Conservation (phyloP, 2,888 invertebrate genomes). For the Campopleginae sp. region DNA sequence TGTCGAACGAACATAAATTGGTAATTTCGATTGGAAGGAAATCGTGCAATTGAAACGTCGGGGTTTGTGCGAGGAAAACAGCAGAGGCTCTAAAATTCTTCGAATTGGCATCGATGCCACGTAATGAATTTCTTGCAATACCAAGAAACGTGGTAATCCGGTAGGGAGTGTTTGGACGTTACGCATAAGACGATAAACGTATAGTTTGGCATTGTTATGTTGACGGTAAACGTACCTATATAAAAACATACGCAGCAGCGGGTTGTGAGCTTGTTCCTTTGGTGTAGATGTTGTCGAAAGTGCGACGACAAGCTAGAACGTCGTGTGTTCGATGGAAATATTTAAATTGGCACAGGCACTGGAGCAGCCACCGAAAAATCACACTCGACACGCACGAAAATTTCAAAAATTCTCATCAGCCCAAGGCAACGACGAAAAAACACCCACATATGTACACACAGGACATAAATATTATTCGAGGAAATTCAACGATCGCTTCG, state of each 20-base stretch:
- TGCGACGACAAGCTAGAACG: neutral
- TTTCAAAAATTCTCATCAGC: neutral
- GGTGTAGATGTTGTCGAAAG: neutral
- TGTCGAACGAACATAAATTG: too few relatives aligned
- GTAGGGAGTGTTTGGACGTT: neutral
- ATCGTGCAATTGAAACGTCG: too few relatives aligned
- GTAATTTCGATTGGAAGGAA: too few relatives aligned
- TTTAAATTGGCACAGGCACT: slow-evolving; percentile 3
- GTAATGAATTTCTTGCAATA: neutral
- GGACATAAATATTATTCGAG: neutral
- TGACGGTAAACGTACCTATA: slow-evolving; percentile 18
- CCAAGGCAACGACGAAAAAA: neutral
- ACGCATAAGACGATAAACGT: neutral
- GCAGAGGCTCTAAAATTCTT: neutral
- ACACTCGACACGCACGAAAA: slow-evolving; percentile 10
- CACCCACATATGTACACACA: neutral
- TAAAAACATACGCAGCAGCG: slow-evolving; percentile 17
- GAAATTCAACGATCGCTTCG: neutral
- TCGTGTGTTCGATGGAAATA: neutral
- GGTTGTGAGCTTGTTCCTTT: neutral
- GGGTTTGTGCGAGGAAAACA: neutral
- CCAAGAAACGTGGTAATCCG: neutral
- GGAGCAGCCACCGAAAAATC: neutral
- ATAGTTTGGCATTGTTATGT: slow-evolving; percentile 13
- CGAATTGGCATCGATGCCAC: neutral